Base-by-base conservation (phyloP, 1,140 invertebrate genomes). In the Eupeodes corollae region DNA sequence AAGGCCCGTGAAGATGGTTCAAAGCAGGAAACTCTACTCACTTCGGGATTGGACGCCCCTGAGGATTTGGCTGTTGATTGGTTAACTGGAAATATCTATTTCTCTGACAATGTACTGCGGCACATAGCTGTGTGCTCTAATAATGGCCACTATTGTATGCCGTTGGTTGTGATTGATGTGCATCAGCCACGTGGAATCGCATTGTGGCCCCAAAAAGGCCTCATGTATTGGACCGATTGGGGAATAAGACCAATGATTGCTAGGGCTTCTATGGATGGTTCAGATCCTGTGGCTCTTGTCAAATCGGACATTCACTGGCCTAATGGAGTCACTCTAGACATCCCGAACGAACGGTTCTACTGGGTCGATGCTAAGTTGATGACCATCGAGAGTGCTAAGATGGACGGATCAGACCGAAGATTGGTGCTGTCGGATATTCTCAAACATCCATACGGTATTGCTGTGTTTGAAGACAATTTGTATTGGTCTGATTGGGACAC, bases 161-260 rank as follows among this genome's bases (percentile, higher is more conserved):
- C 83, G 32, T 57, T 88, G 11, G 61, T 78, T 6, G 77, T 75
- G 5, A 60, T 75, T 42, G 64, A 73, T 53, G 67, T 74, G 0
- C 63, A 78, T 31, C 76, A 75, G 59, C 84, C 84, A 0, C 69
- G 76, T 47, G 79, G 74, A 13, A 71, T 88, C 16, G 79, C 73
- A 0, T 53, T 85, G 3, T 70, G 81, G 68, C 76, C 80, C 2
- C 67, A 66, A 8, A 65, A 75, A 13, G 82, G 83, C 75, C 61
- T 73, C 41, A 81, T 93, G 77, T 93, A 82, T 61, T 93, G 90
- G 90, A 81, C 80, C 2, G 88, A 92, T 62, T 91, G 86, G 85
- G 82, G 83, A 10, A 57, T 72, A 9, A 71, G 73, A 18, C 78
- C 88, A 0, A 70, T 81, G 51, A 91, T 95, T 50, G 82, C 80